Base-by-base conservation (phyloP, 2,797 vertebrate species). In the Simalia tracyae region DNA sequence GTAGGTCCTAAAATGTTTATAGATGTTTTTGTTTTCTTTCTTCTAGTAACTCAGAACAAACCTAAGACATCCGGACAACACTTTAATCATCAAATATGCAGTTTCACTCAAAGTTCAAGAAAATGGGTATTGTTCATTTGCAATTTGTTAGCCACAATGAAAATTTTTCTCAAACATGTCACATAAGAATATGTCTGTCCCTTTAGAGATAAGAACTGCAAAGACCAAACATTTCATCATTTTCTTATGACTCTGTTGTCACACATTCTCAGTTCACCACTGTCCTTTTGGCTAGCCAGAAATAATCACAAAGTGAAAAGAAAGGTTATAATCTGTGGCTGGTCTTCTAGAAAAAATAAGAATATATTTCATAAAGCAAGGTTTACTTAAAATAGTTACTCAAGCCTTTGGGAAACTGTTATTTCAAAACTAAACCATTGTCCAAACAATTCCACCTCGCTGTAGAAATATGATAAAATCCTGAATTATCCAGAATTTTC, bases 311-410 rank as follows among this genome's bases (percentile, higher is more conserved):
- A 94, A 54, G 26, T 93, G 95, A 96, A 72, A 50, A 7, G 92
- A 93, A 96, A 94, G 90, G 90, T 92, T 97, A 92, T 97, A 97
- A 97, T 97, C 96, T 97, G 96, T 61, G 96, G 97, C 95, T 97
- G 95, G 93, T 96, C 94, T 95, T 96, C 96, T 95, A 96, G 96
- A 94, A 94, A 24, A 95, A 95, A 96, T 97, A 97, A 98, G 97
- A 92, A 97, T 95, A 97, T 88, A 95, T 95, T 95, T 95, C 94
- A 95, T 96, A 92, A 92, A 93, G 64, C 96, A 94, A 92, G 96
- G 94, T 96, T 94, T 96, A 93, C 94, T 96, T 95, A 94, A 94
- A 96, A 97, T 91, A 93, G 96, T 95, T 97, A 97, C 96, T 96
- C 95, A 96, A 97, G 96, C 95, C 93, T 96, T 97, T 89, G 93